Evolutionary conservation across 2,797 vertebrate genomes (phyloP).

Genomic region (Nannoperca obscura): DNA sequence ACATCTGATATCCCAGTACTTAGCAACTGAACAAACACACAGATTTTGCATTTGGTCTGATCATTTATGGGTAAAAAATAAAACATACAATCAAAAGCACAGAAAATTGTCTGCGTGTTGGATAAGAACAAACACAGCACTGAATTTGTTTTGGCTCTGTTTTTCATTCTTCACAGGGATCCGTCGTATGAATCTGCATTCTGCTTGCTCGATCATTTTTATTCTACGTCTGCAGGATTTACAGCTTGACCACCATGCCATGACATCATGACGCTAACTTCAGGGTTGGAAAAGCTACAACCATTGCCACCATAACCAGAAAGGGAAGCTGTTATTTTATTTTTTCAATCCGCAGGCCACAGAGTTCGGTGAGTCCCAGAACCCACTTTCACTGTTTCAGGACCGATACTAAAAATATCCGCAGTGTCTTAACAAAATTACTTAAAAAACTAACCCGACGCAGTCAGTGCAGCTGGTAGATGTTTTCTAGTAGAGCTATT

Average conservation of each 20-base stretch:
- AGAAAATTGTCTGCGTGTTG: neutral
- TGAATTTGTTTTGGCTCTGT: neutral
- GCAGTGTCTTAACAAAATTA: neutral
- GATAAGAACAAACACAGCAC: neutral
- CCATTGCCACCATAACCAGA: slow-evolving; percentile 25
- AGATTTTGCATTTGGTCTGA: neutral
- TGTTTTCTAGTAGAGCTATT: neutral
- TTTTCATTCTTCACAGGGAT: slow-evolving; percentile 3
- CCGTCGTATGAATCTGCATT: slow-evolving; percentile 4
- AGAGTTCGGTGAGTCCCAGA: slow-evolving; percentile 28
- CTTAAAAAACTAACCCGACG: neutral
- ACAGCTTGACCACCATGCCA: slow-evolving; percentile 30
- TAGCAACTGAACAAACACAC: neutral
- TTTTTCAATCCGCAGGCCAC: slow-evolving; percentile 33
- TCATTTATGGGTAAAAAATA: neutral
- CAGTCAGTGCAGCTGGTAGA: neutral
- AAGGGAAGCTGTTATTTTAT: slow-evolving; percentile 34
- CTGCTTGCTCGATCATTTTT: slow-evolving; percentile 23
- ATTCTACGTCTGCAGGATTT: slow-evolving; percentile 28
- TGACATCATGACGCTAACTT: slow-evolving; percentile 36
- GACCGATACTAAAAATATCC: slow-evolving; percentile 34
- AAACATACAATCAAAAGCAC: neutral
- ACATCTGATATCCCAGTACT: neutral
- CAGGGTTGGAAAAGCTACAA: slow-evolving; percentile 40
- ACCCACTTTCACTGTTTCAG: slow-evolving; percentile 31